Base-by-base conservation (phyloP, 2,113 vertebrate genomes). In the Scalopus aquaticus region DNA sequence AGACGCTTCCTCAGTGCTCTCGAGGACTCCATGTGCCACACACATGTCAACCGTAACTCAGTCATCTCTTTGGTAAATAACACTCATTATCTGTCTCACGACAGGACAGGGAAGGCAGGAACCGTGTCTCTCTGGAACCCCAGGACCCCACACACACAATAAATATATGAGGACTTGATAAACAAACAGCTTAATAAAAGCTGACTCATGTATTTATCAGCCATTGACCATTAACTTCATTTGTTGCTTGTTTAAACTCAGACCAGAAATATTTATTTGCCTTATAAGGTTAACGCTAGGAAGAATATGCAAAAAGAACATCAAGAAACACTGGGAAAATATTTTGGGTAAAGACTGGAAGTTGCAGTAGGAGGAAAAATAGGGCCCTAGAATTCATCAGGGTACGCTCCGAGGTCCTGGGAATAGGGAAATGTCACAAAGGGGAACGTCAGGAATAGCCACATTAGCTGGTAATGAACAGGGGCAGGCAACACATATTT, bases 271-370 rank as follows among this genome's bases (percentile, higher is more conserved):
- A 8, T 20, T 9, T 58, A 11, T 4, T 10, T 35, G 42, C 80
- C 60, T 79, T 85, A 83, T 51, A 73, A 69, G 39, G 67, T 37
- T 39, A 90, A 13, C 1, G 32, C 30, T 54, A 11, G 19, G 30
- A 87, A 84, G 95, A 72, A 2, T 32, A 39, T 49, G 37, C 19
- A 51, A 42, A 46, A 62, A 83, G 54, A 67, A 67, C 77, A 49
- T 37, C 24, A 44, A 87, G 95, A 69, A 44, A 46, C 72, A 46
- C 77, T 90, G 85, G 80, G 77, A 95, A 96, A 94, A 42, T 84
- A 90, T 69, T 30, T 35, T 16, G 60, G 72, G 70, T 35, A 89
- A 83, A 67, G 64, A 46, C 17, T 0, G 42, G 81, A 22, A 12
- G 60, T 12, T 70, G 54, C 42, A 39, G 89, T 58, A 51, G 65